phyloP scores from a whole-genome alignment of 2,797 vertebrate genomes.

The Orientallactaga sibirica region DNA sequence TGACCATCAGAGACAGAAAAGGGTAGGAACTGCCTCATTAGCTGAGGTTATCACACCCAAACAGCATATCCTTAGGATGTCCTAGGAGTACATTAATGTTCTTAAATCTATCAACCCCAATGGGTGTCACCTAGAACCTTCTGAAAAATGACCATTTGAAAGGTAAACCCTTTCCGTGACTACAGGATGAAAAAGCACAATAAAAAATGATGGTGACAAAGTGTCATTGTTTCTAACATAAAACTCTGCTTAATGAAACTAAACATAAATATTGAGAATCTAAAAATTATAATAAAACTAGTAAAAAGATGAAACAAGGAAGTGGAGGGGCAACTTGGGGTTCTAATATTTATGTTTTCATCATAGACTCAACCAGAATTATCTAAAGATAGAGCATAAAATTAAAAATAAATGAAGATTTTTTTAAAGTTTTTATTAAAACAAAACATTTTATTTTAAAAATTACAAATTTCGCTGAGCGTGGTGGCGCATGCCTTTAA shows the following conservation, averaged over 20 bases:
- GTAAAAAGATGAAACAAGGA: not conserved
- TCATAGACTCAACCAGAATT: not conserved
- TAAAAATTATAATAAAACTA: slow-evolving; percentile 30
- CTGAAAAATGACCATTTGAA: not conserved
- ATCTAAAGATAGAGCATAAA: not conserved
- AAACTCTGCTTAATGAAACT: not conserved
- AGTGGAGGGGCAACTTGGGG: not conserved
- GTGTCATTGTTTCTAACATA: not conserved
- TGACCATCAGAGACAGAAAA: not conserved
- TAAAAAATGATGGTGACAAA: not conserved
- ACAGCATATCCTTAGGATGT: not conserved
- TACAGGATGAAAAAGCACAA: not conserved
- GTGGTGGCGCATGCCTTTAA: too few species aligned
- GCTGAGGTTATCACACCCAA: not conserved
- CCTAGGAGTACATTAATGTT: not conserved
- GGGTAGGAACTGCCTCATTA: not conserved
- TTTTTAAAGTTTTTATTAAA: too few species aligned
- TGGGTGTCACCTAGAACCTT: not conserved
- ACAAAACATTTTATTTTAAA: too few species aligned
- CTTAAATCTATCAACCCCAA: not conserved
- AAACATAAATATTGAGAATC: not conserved
- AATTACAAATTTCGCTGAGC: too few species aligned
- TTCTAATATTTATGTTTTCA: not conserved
- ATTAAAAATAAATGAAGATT: not conserved
- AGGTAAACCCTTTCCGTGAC: not conserved